Percentiles rank a stretch among this genome's conserved stretches.
phyloP scores from a whole-genome alignment of 2,888 invertebrate genomes.

The Sinohyriopsis cumingii region DNA sequence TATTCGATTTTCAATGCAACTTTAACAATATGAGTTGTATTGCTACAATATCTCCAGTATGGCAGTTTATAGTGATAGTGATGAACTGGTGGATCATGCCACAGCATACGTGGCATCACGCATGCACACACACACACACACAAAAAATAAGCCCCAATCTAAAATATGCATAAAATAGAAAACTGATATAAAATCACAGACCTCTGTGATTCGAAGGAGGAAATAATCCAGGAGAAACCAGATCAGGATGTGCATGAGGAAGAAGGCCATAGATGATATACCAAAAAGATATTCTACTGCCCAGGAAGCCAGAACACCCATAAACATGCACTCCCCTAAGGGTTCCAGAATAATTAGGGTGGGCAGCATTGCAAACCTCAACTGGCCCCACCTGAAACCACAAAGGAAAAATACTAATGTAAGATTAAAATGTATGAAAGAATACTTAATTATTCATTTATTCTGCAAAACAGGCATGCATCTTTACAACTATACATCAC shows the following conservation, averaged over 20 bases:
- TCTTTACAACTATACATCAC: too few species aligned
- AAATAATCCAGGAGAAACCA: slow-evolving; percentile 99
- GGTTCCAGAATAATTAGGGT: slow-evolving; percentile 93
- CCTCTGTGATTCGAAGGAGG: slow-evolving; percentile 76
- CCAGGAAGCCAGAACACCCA: slow-evolving; percentile 92
- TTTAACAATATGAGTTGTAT: too few species aligned
- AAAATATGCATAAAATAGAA: too few species aligned
- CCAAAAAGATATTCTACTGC: slow-evolving; percentile 86
- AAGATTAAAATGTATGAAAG: background rate
- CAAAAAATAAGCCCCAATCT: too few species aligned
- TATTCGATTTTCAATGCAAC: too few species aligned
- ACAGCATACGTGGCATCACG: too few species aligned
- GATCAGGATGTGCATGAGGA: slow-evolving; percentile 90
- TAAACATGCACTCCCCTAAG: slow-evolving; percentile 89
- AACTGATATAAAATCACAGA: slow-evolving; percentile 18
- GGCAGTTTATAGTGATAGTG: too few species aligned
- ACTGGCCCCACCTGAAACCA: slow-evolving; percentile 87
- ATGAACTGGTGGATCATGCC: too few species aligned
- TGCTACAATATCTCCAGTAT: too few species aligned
- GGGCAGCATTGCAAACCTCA: slow-evolving; percentile 96
- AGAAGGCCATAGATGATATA: slow-evolving; percentile 92
- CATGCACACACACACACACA: too few species aligned
- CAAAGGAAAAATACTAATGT: slow-evolving; percentile 54
- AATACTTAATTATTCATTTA: too few species aligned
- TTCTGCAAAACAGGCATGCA: too few species aligned